These are phyloP conservation scores for Netelia melanura DNA, from an alignment of 2,888 invertebrate species.

Conservation along the genomic window DNA sequence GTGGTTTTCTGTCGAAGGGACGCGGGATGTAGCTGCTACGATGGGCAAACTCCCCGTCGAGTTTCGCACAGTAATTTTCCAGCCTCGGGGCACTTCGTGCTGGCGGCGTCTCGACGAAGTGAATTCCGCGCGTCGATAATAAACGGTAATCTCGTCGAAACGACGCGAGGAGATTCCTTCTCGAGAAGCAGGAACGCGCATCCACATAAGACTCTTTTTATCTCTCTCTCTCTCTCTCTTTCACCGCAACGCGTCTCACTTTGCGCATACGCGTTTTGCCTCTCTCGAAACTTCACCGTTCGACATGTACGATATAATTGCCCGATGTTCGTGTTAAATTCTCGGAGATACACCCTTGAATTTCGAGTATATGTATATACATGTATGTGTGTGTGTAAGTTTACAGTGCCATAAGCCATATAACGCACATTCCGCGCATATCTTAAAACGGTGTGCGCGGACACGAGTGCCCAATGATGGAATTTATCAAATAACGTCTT, in stretches of 20 bases:
- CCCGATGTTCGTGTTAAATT: not conserved
- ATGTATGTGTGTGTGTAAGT: too few species aligned
- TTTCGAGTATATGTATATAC: not conserved
- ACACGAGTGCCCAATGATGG: not conserved
- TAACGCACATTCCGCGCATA: not conserved
- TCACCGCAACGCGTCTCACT: not conserved
- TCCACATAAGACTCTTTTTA: not conserved
- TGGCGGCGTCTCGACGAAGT: slow-evolving; percentile 44
- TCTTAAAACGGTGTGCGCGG: not conserved
- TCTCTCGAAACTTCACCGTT: not conserved
- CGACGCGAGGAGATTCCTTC: slow-evolving; percentile 36
- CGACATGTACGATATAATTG: not conserved
- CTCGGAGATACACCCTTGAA: not conserved
- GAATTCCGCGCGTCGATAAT: slow-evolving; percentile 60
- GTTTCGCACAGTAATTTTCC: slow-evolving; percentile 62
- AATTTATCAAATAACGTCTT: not conserved
- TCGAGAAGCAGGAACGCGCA: not conserved
- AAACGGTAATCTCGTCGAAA: slow-evolving; percentile 57
- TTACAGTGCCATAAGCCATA: not conserved
- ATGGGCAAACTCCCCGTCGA: slow-evolving; percentile 10
- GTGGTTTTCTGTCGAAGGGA: slow-evolving; percentile 7
- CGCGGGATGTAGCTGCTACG: not conserved
- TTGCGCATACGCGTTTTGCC: not conserved
- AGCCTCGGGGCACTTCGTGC: slow-evolving; percentile 29
- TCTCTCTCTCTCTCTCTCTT: not conserved